These are phyloP conservation scores for Epinotia bilunana DNA, from an alignment of 2,888 invertebrate species.

Conservation along the genomic window DNA sequence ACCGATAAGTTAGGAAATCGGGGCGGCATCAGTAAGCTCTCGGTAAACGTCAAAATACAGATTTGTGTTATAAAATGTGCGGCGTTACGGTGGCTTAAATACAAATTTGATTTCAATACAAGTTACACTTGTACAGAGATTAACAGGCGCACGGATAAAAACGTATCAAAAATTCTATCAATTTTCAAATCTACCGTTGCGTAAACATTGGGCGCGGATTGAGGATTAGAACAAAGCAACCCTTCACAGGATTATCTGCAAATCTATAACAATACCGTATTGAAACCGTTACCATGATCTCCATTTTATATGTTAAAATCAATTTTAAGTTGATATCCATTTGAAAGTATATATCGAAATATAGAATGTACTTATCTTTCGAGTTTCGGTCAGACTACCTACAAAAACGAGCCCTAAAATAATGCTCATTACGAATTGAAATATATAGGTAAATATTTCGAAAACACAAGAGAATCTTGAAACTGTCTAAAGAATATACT, in stretches of 20 bases:
- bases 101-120: neutral
- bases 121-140: neutral
- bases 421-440: neutral
- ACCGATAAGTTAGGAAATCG: too few relatives aligned
- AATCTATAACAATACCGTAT: conserved; percentile 21
- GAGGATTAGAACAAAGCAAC: conserved; percentile 18
- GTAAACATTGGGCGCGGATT: conserved; percentile 14
- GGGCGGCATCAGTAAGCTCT: too few relatives aligned
- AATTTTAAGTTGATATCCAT: neutral
- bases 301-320: neutral
- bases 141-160: neutral
- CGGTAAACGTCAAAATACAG: too few relatives aligned
- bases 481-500: neutral
- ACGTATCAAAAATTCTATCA: conserved; percentile 11
- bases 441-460: neutral
- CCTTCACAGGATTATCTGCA: conserved; percentile 14
- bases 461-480: neutral
- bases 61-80: too few relatives aligned
- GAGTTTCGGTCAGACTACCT: neutral
- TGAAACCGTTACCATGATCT: neutral
- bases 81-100: too few relatives aligned
- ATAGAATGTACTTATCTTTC: too few relatives aligned
- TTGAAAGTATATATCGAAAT: too few relatives aligned
- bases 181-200: conserved; percentile 4
- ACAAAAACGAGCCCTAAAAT: neutral